Evolutionary conservation across 1,140 invertebrate species (phyloP), one percentile per base, ranked within the genome.

Genomic region (Pachypeltis micranthus): DNA sequence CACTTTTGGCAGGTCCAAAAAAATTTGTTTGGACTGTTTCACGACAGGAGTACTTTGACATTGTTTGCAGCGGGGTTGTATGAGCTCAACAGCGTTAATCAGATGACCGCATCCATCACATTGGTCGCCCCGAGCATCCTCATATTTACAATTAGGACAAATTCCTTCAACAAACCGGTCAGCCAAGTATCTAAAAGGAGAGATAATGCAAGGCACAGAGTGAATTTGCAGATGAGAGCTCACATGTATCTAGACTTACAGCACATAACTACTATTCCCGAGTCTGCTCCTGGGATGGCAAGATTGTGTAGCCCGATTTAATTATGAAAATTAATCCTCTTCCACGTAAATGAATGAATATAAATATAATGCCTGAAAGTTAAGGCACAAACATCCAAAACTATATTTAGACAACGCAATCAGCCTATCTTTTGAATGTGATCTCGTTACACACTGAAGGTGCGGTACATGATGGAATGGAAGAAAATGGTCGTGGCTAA

Each of bases 71-170:
- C 88, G 80, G 0, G 97, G 92, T 62, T 87, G 80, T 58, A 88
- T 84, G 12, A 99, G 76, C 64, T 99, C 96, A 0, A 86, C 83
- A 0, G 96, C 91, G 77, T 98, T 99, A 24, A 99, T 87, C 2
- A 99, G 79, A 73, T 96, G 94, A 1, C 95, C 92, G 76, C 97
- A 99, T 66, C 88, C 90, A 76, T 99, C 97, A 75, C 97, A 99
- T 74, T 99, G 97, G 79, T 99, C 97, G 1, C 97, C 97, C 31
- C 97, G 80, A 12, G 96, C 96, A 73, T 94, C 90, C 68, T 90
- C 88, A 77, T 93, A 99, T 10, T 78, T 79, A 76, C 96, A 99
- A 71, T 90, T 81, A 0, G 94, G 96, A 80, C 96, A 99, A 0
- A 79, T 93, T n/a, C 97, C 97, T 76, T 97, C 93, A 3, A 99